Conservation (phyloP, 1,140 invertebrate genomes). For the Linepithema humile region DNA sequence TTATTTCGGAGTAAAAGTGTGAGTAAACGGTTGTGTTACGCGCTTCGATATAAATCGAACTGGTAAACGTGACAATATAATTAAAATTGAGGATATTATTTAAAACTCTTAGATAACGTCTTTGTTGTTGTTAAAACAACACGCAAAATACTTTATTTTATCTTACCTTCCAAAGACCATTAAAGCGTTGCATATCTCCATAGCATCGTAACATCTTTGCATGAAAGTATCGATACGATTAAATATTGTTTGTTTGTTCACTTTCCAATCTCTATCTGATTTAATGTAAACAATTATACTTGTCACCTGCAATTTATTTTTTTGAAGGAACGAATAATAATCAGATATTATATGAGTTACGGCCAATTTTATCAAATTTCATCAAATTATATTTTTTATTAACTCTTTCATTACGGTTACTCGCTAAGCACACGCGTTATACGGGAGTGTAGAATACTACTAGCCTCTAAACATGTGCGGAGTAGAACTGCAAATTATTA, state of each 20-base stretch:
- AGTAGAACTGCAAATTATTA: too few species aligned
- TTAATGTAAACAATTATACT: slow-evolving; percentile 3
- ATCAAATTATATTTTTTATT: not conserved
- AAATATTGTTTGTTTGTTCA: slow-evolving; percentile 91
- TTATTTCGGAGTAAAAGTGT: too few species aligned
- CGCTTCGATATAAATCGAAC: too few species aligned
- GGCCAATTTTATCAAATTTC: not conserved
- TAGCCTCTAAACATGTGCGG: too few species aligned
- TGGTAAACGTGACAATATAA: too few species aligned
- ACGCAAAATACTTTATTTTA: not conserved
- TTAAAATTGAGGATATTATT: too few species aligned
- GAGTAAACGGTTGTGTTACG: too few species aligned
- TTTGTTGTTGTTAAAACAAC: not conserved
- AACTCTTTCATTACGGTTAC: too few species aligned
- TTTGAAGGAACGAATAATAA: not conserved
- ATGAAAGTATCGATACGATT: slow-evolving; percentile 94
- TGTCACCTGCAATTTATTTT: slow-evolving; percentile 22
- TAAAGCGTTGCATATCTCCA: slow-evolving; percentile 92
- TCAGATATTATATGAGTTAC: not conserved
- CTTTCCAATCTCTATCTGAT: slow-evolving; percentile 86
- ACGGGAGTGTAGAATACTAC: too few species aligned
- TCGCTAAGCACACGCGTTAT: too few species aligned
- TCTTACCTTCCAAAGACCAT: slow-evolving; percentile 88
- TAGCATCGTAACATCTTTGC: slow-evolving; percentile 92
- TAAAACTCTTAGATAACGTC: not conserved